Base-by-base conservation (phyloP, 2,113 vertebrate genomes). In the Thunnus thynnus region DNA sequence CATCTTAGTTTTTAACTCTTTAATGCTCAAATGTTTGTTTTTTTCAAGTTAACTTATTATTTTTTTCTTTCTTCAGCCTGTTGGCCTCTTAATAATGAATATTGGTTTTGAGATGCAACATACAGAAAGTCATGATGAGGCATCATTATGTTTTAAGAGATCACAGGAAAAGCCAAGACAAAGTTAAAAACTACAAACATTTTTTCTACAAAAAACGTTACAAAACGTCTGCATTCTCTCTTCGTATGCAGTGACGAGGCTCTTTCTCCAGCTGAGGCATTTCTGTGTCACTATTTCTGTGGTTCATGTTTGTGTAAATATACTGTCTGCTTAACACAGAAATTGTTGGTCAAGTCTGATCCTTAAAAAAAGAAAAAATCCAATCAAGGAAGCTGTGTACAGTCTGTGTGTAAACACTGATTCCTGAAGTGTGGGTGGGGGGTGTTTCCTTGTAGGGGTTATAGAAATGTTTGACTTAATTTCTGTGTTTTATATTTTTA, bases 401-500 rank as follows among this genome's bases (percentile, higher is more conserved):
- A 83, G 89, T 89, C 54, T 83, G 84, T 87, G 82, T 88, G 84
- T 87, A 57, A 88, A 88, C 87, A 86, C 87, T 74, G 88, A 92
- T 91, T 91, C 84, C 83, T 87, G 85, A 89, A 82, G 68, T 80
- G 55, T 54, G 76, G 78, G 88, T 68, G 57, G 70, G 36, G 80
- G 30, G 30, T 72, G 78, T 86, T 84, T 88, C 89, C 92, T 84
- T 83, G 71, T 93, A 89, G 88, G 83, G 87, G 83, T 88, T 91
- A 88, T 83, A 89, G 88, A 93, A 94, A 93, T 93, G 93, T 95
- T 90, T 91, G 92, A 92, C 92, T 94, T 94, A 91, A 95, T 95
- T 95, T 94, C 92, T 95, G 88, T 93, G 93, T 96, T 96, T 96
- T 96, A 93, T 96, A 96, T 96, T 96, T 96, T 96, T 96, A 95